phyloP scores from a whole-genome alignment of 2,797 vertebrate species.

The Thunnus albacares region DNA sequence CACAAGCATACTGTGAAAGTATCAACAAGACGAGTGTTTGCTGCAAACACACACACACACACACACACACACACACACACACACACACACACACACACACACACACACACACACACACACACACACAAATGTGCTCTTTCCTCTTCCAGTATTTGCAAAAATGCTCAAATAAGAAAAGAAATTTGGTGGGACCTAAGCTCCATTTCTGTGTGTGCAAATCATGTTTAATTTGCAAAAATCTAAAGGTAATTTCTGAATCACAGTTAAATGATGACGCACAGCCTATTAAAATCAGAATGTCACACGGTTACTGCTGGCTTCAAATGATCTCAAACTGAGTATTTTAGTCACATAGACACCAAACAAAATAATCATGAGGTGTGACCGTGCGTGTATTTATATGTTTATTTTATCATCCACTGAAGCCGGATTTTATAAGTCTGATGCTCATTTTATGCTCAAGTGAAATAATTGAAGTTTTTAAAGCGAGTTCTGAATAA shows the following conservation, averaged over 20 bases:
- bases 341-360: neutral
- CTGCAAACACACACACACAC: constrained; percentile 3
- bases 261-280: neutral
- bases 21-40: constrained; percentile 24
- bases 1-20: constrained; percentile 13
- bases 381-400: constrained; percentile 1
- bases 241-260: constrained; percentile 18
- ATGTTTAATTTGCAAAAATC: constrained; percentile 1
- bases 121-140: constrained; percentile 2
- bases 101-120: constrained; percentile 6
- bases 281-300: constrained; percentile 21
- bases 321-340: constrained; percentile 1
- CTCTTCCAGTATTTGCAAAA: constrained; percentile 10
- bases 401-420: neutral
- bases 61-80: neutral
- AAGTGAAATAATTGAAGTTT: too few species aligned
- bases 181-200: neutral
- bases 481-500: neutral
- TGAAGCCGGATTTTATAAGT: neutral
- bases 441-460: neutral
- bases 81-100: constrained; percentile 1
- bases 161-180: neutral
- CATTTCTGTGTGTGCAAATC: neutral
- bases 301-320: constrained; percentile 12
- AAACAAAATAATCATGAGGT: constrained; percentile 22